These are phyloP conservation scores for Theretra japonica DNA, from an alignment of 2,888 invertebrate genomes.

Conservation along the genomic window DNA sequence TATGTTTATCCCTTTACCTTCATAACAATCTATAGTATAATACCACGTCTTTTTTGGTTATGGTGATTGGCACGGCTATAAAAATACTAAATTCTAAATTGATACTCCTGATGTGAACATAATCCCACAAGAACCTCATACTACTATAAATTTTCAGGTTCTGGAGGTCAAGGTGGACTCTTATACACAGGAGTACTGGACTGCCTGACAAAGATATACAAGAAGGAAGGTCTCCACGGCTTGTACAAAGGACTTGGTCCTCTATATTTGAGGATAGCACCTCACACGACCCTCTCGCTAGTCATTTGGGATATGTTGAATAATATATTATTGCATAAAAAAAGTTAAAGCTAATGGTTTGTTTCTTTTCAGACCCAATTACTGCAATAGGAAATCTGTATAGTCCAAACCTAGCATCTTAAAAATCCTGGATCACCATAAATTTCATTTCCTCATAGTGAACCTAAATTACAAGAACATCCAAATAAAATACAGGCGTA, in stretches of 20 bases:
- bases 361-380: slow-evolving; percentile 37
- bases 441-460: too few species aligned
- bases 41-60: slow-evolving; percentile 1
- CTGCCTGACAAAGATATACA: slow-evolving; percentile 90
- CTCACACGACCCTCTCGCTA: slow-evolving; percentile 91
- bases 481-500: neutral
- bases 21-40: neutral
- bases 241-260: slow-evolving; percentile 92
- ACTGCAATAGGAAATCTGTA: neutral
- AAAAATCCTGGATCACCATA: too few species aligned
- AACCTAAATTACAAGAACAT: neutral
- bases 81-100: slow-evolving; percentile 12
- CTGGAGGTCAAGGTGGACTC: slow-evolving; percentile 85
- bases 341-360: slow-evolving; percentile 39
- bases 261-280: slow-evolving; percentile 90
- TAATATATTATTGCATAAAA: slow-evolving; percentile 60
- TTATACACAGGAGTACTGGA: slow-evolving; percentile 90
- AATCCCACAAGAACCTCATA: neutral
- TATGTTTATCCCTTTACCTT: neutral
- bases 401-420: too few species aligned
- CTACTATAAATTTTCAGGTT: slow-evolving; percentile 72
- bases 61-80: slow-evolving; percentile 4
- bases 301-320: slow-evolving; percentile 89
- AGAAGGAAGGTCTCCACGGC: slow-evolving; percentile 90
- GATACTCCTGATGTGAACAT: neutral